These are phyloP conservation scores for Cremastinae sp. DNA, from an alignment of 2,888 invertebrate species.

Conservation along the genomic window DNA sequence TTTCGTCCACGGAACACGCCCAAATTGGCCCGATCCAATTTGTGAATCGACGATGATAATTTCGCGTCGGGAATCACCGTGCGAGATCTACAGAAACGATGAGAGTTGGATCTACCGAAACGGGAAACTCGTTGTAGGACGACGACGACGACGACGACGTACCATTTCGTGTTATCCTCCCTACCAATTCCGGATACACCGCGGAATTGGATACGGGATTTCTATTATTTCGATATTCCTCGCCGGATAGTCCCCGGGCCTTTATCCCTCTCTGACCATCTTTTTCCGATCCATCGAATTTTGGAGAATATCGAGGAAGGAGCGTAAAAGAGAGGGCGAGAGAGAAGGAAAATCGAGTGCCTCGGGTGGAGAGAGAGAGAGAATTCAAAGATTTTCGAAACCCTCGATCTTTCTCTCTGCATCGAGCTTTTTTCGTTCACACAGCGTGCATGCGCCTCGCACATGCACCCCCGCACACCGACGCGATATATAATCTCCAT, in stretches of 20 bases:
- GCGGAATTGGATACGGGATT: neutral
- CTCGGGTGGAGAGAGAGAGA: neutral
- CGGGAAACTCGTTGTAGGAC: no score
- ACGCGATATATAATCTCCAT: conserved; percentile 12
- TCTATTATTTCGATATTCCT: conserved; percentile 27
- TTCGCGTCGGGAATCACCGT: conserved; percentile 42
- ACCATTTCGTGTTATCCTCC: neutral
- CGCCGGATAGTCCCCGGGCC: no score
- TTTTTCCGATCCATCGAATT: conserved; percentile 34
- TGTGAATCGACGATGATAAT: conserved; percentile 72
- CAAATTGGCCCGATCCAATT: conserved; percentile 72
- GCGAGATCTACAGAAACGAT: conserved; percentile 13
- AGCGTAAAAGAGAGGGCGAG: neutral
- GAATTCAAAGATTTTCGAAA: neutral
- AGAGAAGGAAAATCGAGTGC: neutral
- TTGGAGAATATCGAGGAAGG: conserved; percentile 58
- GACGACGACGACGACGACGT: no score
- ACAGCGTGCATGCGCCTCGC: no score
- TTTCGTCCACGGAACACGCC: conserved; percentile 51
- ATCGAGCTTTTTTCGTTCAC: neutral
- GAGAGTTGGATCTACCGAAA: neutral
- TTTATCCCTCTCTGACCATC: neutral
- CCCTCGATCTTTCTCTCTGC: no score
- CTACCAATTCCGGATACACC: conserved; percentile 1
- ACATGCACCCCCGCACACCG: no score